Evolutionary conservation across 1,140 invertebrate genomes (phyloP).

Genomic region (Hydropsyche tenuis): DNA sequence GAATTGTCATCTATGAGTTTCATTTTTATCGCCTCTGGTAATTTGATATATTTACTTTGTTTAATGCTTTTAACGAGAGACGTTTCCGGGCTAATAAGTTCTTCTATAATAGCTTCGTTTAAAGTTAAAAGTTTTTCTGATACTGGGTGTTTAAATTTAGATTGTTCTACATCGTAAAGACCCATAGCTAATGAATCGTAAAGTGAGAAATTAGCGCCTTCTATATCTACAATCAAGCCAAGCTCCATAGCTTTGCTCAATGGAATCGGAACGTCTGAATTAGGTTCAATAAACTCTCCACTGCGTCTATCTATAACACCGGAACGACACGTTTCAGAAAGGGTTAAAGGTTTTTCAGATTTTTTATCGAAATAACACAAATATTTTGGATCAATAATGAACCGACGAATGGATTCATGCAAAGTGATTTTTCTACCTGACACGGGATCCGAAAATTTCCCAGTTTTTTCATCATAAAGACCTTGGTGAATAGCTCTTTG

Average conservation of each 20-base stretch:
- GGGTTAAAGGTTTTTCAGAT: conserved; percentile 70
- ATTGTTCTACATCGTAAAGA: conserved; percentile 75
- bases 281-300: conserved; percentile 79
- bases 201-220: conserved; percentile 79
- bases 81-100: conserved; percentile 80
- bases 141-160: conserved; percentile 82
- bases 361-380: conserved; percentile 82
- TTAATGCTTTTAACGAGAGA: conserved; percentile 80
- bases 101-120: conserved; percentile 76
- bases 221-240: conserved; percentile 84
- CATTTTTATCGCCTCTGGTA: conserved; percentile 77
- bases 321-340: conserved; percentile 79
- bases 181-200: conserved; percentile 85
- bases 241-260: conserved; percentile 75
- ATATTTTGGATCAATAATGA: conserved; percentile 78
- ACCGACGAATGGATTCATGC: conserved; percentile 82
- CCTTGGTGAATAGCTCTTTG: conserved; percentile 88
- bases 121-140: conserved; percentile 80
- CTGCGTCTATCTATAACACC: conserved; percentile 83
- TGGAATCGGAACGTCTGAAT: conserved; percentile 69
- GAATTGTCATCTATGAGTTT: conserved; percentile 76
- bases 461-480: conserved; percentile 78
- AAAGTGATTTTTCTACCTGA: conserved; percentile 79
- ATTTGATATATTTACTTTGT: conserved; percentile 72
- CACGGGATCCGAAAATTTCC: conserved; percentile 82